phyloP scores from a whole-genome alignment of 2,888 invertebrate genomes.

The Dicyrtomina minuta region DNA sequence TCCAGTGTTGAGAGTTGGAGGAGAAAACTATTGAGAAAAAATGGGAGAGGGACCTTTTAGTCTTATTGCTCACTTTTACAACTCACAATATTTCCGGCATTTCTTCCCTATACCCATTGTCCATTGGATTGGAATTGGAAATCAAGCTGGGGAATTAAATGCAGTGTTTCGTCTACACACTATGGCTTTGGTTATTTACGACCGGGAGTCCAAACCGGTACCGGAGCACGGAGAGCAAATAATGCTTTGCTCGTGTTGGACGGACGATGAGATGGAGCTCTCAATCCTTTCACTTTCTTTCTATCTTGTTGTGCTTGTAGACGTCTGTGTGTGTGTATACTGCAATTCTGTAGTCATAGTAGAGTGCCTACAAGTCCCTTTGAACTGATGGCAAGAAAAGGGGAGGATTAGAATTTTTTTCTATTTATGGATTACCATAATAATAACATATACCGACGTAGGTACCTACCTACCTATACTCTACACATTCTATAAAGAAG shows the following conservation, averaged over 20 bases:
- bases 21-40: not conserved
- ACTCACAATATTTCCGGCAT: slow-evolving; percentile 22
- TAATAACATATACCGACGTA: too few species aligned
- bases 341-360: not conserved
- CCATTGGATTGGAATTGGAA: not conserved
- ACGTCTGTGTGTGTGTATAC: not conserved
- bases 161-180: not conserved
- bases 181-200: not conserved
- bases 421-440: not conserved
- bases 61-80: slow-evolving; percentile 6
- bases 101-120: slow-evolving; percentile 1
- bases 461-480: too few species aligned
- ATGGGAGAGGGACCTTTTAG: not conserved
- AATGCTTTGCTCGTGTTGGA: too few species aligned
- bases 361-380: not conserved
- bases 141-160: not conserved
- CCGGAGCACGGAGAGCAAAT: not conserved
- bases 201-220: not conserved
- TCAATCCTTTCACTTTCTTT: not conserved
- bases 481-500: too few species aligned
- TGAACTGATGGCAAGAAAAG: not conserved
- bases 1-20: not conserved
- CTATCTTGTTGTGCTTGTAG: not conserved
- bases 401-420: not conserved
- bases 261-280: too few species aligned